Conservation (phyloP, 30 jellyfish, hydroid and myxozoan species). For the Turritopsis dohrnii region DNA sequence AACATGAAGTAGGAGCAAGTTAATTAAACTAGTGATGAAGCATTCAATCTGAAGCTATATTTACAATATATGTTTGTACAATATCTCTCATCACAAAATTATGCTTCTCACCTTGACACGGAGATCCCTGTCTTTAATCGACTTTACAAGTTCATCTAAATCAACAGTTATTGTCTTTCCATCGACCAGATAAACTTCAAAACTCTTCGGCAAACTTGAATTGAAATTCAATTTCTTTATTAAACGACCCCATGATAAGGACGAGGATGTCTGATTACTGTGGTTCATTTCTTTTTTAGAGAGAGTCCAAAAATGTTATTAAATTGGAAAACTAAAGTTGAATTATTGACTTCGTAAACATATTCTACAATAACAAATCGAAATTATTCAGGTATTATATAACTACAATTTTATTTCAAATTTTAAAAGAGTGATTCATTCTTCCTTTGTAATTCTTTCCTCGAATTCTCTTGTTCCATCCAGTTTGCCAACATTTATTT, state of each 20-base stretch:
- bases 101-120: conserved; percentile 24
- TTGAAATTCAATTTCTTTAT: background rate
- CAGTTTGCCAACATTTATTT: background rate
- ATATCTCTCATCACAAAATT: background rate
- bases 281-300: background rate
- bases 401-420: background rate
- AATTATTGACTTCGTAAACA: background rate
- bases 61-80: background rate
- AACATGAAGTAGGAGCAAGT: no score
- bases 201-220: conserved; percentile 1
- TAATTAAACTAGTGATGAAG: no score
- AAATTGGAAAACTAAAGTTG: background rate
- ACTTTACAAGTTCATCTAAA: conserved; percentile 8
- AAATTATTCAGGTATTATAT: background rate
- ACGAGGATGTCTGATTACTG: background rate
- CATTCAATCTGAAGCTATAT: no score
- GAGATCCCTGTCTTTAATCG: conserved; percentile 14
- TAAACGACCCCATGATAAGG: conserved; percentile 7
- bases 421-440: background rate
- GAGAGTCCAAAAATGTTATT: no score
- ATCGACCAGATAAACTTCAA: conserved; percentile 20
- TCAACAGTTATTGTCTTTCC: conserved; percentile 5
- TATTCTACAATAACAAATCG: background rate
- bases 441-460: background rate
- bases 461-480: background rate